Conservation (phyloP, 2,888 invertebrate species). For the Microplitis manilae region DNA sequence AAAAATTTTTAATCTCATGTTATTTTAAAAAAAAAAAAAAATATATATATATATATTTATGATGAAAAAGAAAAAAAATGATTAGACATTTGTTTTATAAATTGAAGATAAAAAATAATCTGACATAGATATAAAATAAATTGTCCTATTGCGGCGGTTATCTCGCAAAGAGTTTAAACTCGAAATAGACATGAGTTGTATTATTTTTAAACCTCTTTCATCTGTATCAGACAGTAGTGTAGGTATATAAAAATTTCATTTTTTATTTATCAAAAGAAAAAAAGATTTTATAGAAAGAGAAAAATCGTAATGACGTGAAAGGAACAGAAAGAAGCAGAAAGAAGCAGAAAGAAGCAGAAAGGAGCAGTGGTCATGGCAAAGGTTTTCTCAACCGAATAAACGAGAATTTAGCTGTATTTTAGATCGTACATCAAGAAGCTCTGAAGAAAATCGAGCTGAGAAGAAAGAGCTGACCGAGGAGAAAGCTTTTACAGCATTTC, state of each 20-base stretch:
- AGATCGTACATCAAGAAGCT: not conserved
- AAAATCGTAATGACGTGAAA: conserved; percentile 22
- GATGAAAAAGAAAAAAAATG: not conserved
- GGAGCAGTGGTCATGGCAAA: conserved; percentile 11
- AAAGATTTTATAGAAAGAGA: conserved; percentile 4
- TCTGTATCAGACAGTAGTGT: not conserved
- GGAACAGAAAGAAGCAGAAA: too few relatives aligned
- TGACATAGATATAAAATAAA: not conserved
- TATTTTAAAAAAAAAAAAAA: not conserved
- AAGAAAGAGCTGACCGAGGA: not conserved
- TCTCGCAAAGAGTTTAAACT: not conserved
- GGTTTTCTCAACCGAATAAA: conserved; percentile 20
- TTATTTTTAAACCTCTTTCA: not conserved
- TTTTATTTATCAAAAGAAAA: conserved; percentile 5
- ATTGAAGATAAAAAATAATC: not conserved
- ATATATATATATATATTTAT: not conserved
- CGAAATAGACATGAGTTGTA: not conserved
- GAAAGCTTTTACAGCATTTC: conserved; percentile 21
- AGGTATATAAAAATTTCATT: not conserved
- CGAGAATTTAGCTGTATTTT: conserved; percentile 6
- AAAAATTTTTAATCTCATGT: not conserved
- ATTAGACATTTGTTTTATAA: not conserved
- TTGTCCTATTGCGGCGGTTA: not conserved
- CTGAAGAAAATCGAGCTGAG: not conserved
- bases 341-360: too few relatives aligned